Base-by-base conservation (phyloP, 2,797 vertebrate genomes). In the Cyclopterus lumpus region DNA sequence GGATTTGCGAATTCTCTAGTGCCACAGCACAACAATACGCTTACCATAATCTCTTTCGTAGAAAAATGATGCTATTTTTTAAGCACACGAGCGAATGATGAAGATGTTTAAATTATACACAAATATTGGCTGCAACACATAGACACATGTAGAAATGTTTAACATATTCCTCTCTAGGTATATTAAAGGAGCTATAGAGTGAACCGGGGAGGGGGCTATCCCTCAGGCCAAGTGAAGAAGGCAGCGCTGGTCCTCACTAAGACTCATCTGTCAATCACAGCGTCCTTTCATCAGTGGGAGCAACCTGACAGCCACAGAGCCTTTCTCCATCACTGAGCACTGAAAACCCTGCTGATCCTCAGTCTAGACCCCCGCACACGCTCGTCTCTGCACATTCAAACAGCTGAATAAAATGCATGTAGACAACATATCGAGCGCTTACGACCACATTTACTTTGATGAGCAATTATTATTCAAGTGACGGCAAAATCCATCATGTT, bases 291-390 rank as follows among this genome's bases (percentile, higher is more conserved):
- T 92, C 87, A 84, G 84, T 55, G 63, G 84, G 82, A 69, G 80
- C 79, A 71, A 80, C 63, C 78, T 84, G 86, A 84, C 88, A 89
- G 86, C 84, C 86, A 76, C 58, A 78, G 82, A 89, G 90, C 83
- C 89, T 92, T 93, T 93, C 89, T 81, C 84, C 93, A 91, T 90
- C 89, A 89, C 85, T 88, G 89, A 89, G 83, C 86, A 86, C 82
- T 32, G 89, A 89, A 90, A 51, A 88, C 75, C 86, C 84, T n/a
- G 48, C 86, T 88, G 88, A 91, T 94, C 86, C 90, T 55, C 75
- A 75, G 91, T 88, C 91, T 86, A 88, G 88, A 90, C 84, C 88
- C 72, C 68, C 34, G 14, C 36, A 40, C 82, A 75, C 12, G 20
- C 83, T 73, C 81, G 65, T 67, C 79, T 78, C 73, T 30, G n/a